phyloP scores from a whole-genome alignment of 1,140 invertebrate genomes.

The Nasonia vitripennis region DNA sequence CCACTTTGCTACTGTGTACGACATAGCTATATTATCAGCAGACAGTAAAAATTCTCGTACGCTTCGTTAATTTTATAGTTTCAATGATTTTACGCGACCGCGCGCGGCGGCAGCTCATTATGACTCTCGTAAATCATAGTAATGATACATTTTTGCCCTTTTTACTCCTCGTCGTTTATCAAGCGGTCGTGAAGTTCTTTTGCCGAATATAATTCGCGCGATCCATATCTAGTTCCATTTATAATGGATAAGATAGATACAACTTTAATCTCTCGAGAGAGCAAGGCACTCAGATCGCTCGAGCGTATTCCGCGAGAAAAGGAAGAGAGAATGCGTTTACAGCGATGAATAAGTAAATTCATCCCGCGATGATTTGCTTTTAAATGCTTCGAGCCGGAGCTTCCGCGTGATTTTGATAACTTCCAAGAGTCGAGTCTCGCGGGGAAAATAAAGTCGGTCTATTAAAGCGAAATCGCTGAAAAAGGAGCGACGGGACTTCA shows the following conservation, averaged over 20 bases:
- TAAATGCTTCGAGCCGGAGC: not conserved
- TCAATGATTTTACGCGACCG: not conserved
- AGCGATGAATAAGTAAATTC: not conserved
- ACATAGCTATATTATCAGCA: no score
- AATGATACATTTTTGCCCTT: not conserved
- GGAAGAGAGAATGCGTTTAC: not conserved
- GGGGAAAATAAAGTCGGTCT: not conserved
- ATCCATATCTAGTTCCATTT: not conserved
- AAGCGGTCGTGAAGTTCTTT: not conserved
- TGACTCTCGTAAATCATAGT: not conserved
- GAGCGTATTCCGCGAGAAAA: not conserved
- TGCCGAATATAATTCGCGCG: not conserved
- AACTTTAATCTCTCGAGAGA: not conserved
- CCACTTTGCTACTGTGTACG: no score
- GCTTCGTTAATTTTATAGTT: not conserved
- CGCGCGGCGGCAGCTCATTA: not conserved
- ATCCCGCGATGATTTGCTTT: not conserved
- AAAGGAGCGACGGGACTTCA: not conserved
- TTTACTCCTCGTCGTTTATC: not conserved
- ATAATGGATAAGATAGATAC: not conserved
- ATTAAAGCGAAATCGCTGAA: not conserved
- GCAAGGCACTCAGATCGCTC: not conserved
- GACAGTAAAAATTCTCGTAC: not conserved
- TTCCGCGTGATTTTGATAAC: not conserved
- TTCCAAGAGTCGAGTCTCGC: not conserved